Base-by-base conservation (phyloP, 2,797 vertebrate species). In the Anguilla megastoma region DNA sequence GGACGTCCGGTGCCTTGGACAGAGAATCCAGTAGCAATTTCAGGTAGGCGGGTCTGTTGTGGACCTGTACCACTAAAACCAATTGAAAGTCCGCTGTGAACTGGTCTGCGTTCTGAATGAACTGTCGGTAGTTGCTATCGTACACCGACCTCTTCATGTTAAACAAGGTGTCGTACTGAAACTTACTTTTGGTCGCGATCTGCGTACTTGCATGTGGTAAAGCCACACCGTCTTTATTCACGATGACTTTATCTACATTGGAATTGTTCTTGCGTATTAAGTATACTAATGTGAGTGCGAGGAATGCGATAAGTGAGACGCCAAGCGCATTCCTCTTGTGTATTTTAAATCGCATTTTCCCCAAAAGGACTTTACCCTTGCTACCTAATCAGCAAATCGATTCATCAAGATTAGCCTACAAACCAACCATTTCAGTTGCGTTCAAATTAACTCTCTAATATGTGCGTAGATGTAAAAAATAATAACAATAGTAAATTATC, bases 1-100 rank as follows among this genome's bases (percentile, higher is more conserved):
- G 91, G 88, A 96, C 90, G 86, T 94, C 92, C 0, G 89, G 87
- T 41, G 94, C 94, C 48, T 91, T 93, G 88, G 94, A 92, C 89
- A 97, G 90, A 0, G 97, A 97, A 85, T 89, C 92, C n/a, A 96
- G 91, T 52, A 97, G 90, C 90, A 97, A 89, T 30, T 66, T 90
- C 50, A 97, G 95, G 93, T 96, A 96, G 2, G 95, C 94, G 0
- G 95, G 95, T 85, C 96, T 94, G 89, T 96, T 95, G 88, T 96
- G 96, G 69, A 96, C 95, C 92, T 97, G 96, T 71, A 97, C 94
- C 0, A 96, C 94, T 85, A 97, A 90, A 30, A 97, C 95, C 90
- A 96, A 91, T 27, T 91, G 91, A 0, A 96, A 95, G 0, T 95
- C 95, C 1, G 85, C 93, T 0, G 93, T 93, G 74, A 97, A 97